A percentile compares a stretch with the other conserved stretches of the same genome.
phyloP scores from a whole-genome alignment of 2,888 invertebrate genomes.

The Epsilonema sp. region DNA sequence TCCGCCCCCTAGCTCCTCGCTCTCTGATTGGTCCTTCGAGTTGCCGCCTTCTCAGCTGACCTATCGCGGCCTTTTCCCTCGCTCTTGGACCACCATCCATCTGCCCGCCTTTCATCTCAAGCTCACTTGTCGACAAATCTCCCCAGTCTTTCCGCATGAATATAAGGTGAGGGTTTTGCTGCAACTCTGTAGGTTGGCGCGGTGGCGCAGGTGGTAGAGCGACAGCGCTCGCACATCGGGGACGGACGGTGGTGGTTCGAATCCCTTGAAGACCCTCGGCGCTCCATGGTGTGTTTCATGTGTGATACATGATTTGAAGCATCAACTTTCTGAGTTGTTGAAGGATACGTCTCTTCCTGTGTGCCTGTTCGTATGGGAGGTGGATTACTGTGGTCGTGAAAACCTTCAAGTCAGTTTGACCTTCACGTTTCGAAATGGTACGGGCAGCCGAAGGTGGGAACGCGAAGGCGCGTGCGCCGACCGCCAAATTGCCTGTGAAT shows the following conservation, averaged over 20 bases:
- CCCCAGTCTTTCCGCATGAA: constrained; percentile 77
- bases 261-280: too few relatives aligned
- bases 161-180: constrained; percentile 70
- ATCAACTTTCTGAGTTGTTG: constrained; percentile 2
- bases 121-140: constrained; percentile 64
- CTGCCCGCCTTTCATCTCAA: constrained; percentile 56
- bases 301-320: background rate
- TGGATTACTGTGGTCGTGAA: constrained; percentile 49
- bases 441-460: constrained; percentile 36
- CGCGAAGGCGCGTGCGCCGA: too few relatives aligned
- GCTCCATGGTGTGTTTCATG: too few relatives aligned
- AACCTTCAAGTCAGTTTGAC: constrained; percentile 57
- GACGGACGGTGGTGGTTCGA: too few relatives aligned
- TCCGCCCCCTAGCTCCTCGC: background rate
- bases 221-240: too few relatives aligned
- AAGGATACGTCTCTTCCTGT: constrained; percentile 70
- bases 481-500: too few relatives aligned
- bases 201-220: too few relatives aligned
- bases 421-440: constrained; percentile 74
- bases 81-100: constrained; percentile 71
- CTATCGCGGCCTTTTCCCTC: constrained; percentile 56
- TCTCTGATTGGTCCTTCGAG: background rate
- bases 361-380: constrained; percentile 64
- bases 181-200: too few relatives aligned
- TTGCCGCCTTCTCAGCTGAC: background rate